These are phyloP conservation scores for Sarotherodon lohbergeri DNA, from an alignment of 2,113 vertebrate species.

Conservation along the genomic window DNA sequence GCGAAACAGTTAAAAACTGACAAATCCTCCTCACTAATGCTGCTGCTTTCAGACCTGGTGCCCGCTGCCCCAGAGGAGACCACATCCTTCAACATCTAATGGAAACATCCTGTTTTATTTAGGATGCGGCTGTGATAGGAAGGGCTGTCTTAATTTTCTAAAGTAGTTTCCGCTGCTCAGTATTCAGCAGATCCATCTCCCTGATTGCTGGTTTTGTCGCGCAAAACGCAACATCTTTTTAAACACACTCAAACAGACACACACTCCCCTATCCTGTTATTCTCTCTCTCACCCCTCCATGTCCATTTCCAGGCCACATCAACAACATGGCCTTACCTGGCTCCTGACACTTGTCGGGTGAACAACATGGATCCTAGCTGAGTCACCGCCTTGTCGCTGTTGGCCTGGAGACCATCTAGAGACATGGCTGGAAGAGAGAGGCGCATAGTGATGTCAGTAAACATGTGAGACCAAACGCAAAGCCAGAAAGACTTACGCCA, in stretches of 20 bases:
- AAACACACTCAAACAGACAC: background rate
- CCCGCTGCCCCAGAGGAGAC: background rate
- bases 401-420: conserved; percentile 77
- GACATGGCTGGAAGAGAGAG: conserved; percentile 80
- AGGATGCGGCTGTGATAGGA: background rate
- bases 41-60: background rate
- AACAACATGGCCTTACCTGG: conserved; percentile 75
- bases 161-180: conserved; percentile 17
- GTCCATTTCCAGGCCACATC: background rate
- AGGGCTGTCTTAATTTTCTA: conserved; percentile 18
- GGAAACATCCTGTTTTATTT: conserved; percentile 19
- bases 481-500: background rate
- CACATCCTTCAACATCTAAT: background rate
- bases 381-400: conserved; percentile 75
- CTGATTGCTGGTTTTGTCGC: conserved; percentile 5
- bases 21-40: background rate
- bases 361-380: conserved; percentile 98
- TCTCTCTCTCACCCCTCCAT: fast-evolving
- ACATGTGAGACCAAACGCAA: background rate
- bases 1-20: background rate
- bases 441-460: background rate
- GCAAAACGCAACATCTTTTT: background rate
- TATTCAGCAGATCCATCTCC: conserved; percentile 28
- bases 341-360: conserved; percentile 96
- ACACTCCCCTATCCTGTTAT: background rate